Conservation (phyloP, 2,113 vertebrate genomes). For the Xiphophorus couchianus region DNA sequence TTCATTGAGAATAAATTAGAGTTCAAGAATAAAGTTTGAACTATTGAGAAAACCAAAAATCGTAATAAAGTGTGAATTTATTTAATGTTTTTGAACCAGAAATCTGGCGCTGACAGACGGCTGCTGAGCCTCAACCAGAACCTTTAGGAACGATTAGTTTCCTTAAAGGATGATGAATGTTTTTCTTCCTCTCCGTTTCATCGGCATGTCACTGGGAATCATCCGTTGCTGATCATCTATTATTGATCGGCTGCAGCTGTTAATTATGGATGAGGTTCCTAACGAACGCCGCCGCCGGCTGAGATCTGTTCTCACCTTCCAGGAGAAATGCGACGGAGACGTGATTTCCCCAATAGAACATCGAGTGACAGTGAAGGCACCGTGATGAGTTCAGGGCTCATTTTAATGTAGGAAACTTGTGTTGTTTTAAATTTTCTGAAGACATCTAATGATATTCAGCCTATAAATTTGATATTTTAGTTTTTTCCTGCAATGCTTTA, state of each 20-base stretch:
- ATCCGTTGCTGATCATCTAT: constrained; percentile 55
- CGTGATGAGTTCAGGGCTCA: neutral
- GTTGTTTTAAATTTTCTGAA: neutral
- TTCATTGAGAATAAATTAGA: too few species aligned
- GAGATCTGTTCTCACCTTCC: constrained; percentile 7
- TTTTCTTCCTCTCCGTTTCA: neutral
- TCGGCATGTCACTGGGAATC: constrained; percentile 30
- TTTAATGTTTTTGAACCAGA: too few species aligned
- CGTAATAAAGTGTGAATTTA: too few species aligned
- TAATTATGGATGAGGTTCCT: constrained; percentile 72
- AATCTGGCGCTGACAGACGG: too few species aligned
- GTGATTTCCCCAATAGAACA: too few species aligned
- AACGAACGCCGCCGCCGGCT: constrained; percentile 51
- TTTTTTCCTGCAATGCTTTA: neutral
- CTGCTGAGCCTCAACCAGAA: too few species aligned
- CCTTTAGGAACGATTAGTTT: neutral
- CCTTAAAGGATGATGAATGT: neutral
- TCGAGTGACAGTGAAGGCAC: too few species aligned
- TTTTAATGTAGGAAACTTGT: neutral
- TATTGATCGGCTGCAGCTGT: constrained; percentile 57
- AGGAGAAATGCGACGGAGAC: neutral
- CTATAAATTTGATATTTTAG: too few species aligned
- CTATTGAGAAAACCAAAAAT: too few species aligned
- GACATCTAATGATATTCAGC: neutral
- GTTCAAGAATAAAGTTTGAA: too few species aligned